A percentile compares a stretch with the other conserved stretches of the same genome.
Conservation (phyloP, 2,113 vertebrate species). For the Petrocephalus microphthalmus region DNA sequence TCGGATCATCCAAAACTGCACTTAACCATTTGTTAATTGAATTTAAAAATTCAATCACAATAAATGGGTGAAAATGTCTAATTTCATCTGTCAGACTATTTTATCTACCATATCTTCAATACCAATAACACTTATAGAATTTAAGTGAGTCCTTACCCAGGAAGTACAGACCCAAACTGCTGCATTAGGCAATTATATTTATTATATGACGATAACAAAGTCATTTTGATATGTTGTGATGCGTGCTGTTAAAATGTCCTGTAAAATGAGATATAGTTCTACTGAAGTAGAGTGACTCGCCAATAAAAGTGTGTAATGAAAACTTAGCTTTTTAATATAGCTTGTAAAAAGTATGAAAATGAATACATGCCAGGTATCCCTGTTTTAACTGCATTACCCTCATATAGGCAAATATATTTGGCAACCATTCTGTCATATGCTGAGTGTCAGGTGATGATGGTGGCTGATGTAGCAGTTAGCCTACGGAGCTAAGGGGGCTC, state of each 20-base stretch:
- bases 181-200: slow-evolving; percentile 7
- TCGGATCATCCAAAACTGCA: slow-evolving; percentile 4
- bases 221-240: neutral
- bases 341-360: neutral
- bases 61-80: neutral
- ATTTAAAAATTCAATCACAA: neutral
- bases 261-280: neutral
- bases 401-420: neutral
- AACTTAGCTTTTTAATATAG: neutral
- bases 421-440: neutral
- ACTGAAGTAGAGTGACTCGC: neutral
- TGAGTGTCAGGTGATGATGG: neutral
- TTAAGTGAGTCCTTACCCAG: slow-evolving; percentile 1
- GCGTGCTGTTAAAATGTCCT: neutral
- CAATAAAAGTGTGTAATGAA: neutral
- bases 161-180: slow-evolving; percentile 1
- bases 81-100: neutral
- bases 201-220: neutral
- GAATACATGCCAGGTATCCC: neutral
- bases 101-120: neutral
- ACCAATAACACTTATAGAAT: neutral
- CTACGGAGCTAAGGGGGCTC: neutral
- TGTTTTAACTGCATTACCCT: neutral
- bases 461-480: neutral
- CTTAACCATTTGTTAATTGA: neutral